Base-by-base conservation (phyloP, 2,113 vertebrate species). In the Emydura subglobosa region DNA sequence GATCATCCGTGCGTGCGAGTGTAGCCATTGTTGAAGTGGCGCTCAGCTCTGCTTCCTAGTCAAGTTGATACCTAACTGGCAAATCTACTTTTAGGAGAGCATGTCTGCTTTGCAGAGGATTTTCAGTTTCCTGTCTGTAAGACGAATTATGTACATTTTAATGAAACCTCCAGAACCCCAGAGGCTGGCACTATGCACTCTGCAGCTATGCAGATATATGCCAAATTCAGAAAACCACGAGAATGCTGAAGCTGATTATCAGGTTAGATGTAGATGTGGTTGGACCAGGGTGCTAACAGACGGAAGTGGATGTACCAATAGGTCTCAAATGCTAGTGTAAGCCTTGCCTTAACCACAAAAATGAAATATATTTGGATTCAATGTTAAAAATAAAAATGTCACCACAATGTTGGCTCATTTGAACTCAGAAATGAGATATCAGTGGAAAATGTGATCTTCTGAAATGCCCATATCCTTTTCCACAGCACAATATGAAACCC, bases 391-490 rank as follows among this genome's bases (percentile, higher is more conserved):
- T 39, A 68, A n/a, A 68, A 96, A 82, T 94, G 94, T 89, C 90
- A 83, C 78, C 90, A 87, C 88, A 94, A 25, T 78, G 80, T 10
- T 5, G 82, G 31, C 81, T 95, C 84, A 44, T 53, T 94, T 87
- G 80, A 87, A 85, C 82, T 92, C 86, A 91, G 92, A 96, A 53
- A 94, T 47, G 91, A 96, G 72, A 90, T 96, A 90, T 92, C 86
- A 93, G 91, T 94, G 92, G 88, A 97, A 97, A 97, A 96, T 92
- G 91, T 1, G 0, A 72, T 85, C 92, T 78, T 85, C 95, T 49
- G 79, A 74, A 96, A 92, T 90, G 96, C 90, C 92, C 94, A n/a
- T 42, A 88, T 89, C 88, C 53, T 87, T 92, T 90, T 89, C 54
- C 0, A 25, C 78, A 22, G 10, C 91, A 85, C 24, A 68, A 42